These are phyloP conservation scores for Calephelis perditalis DNA, from an alignment of 2,888 invertebrate genomes.

Conservation along the genomic window DNA sequence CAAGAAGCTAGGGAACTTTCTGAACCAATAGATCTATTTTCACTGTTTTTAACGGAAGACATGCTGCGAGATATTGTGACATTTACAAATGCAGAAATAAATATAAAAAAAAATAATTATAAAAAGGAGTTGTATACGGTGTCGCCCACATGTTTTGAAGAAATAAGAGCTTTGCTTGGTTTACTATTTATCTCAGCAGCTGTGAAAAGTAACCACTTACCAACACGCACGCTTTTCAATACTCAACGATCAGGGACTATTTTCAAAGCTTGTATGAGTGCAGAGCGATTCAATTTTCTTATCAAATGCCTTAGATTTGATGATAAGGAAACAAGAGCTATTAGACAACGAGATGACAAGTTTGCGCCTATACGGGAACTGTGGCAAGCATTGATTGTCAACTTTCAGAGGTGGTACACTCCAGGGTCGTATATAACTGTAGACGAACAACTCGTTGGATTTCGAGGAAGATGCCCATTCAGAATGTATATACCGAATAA, in stretches of 20 bases:
- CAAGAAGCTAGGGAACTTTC: background rate
- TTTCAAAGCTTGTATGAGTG: slow-evolving; percentile 26
- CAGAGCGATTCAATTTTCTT: slow-evolving; percentile 26
- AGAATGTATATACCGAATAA: slow-evolving; percentile 11
- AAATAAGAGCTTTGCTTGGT: background rate
- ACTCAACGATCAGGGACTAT: slow-evolving; percentile 18
- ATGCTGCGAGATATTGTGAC: slow-evolving; percentile 9
- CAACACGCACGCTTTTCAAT: slow-evolving; percentile 22
- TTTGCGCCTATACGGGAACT: slow-evolving; percentile 21
- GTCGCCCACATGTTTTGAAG: background rate
- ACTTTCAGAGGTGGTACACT: slow-evolving; percentile 24
- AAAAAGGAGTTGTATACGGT: slow-evolving; percentile 3
- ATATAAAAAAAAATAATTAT: slow-evolving; percentile 11
- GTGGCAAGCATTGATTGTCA: slow-evolving; percentile 25
- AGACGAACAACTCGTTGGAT: slow-evolving; percentile 7
- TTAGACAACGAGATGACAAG: background rate
- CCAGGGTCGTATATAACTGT: slow-evolving; percentile 23
- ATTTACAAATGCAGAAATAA: slow-evolving; percentile 8
- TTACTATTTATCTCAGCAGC: background rate
- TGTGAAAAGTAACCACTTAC: slow-evolving; percentile 24
- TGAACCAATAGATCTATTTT: background rate
- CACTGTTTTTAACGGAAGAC: background rate
- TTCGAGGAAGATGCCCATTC: slow-evolving; percentile 5
- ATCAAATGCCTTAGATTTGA: slow-evolving; percentile 2
- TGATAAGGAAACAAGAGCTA: slow-evolving; percentile 20